Conservation (phyloP, 2,113 vertebrate genomes). For the Carollia perspicillata region DNA sequence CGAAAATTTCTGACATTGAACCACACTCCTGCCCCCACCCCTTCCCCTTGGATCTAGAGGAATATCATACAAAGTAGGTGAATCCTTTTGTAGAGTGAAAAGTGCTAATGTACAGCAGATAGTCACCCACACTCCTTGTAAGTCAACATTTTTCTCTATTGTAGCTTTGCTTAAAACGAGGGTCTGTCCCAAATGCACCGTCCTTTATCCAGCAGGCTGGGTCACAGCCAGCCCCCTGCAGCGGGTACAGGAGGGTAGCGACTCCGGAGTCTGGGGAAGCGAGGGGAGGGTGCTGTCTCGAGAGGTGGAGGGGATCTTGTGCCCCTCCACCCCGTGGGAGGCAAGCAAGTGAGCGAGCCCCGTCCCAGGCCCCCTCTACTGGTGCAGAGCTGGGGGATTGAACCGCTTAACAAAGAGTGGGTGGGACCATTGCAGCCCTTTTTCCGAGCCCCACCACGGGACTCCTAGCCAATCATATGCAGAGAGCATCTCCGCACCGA, state of each 20-base stretch:
- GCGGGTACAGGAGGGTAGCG: neutral
- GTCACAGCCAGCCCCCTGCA: neutral
- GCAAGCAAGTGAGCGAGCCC: neutral
- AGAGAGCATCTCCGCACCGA: neutral
- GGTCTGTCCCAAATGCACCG: neutral
- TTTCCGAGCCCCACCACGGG: neutral
- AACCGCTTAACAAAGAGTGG: neutral
- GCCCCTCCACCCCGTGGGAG: neutral
- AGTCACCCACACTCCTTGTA: conserved; percentile 41
- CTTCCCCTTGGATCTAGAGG: neutral
- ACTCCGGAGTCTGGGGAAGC: neutral
- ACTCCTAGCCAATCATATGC: conserved; percentile 33
- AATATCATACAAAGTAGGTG: neutral
- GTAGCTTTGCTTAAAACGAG: conserved; percentile 44
- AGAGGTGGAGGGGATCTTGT: neutral
- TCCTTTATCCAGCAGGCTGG: neutral
- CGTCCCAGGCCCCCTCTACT: neutral
- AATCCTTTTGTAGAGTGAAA: conserved; percentile 11
- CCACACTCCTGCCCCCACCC: neutral
- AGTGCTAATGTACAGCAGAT: conserved; percentile 33
- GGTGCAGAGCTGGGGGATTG: neutral
- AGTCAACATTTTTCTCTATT: neutral
- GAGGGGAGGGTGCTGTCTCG: neutral
- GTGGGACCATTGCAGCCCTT: neutral
- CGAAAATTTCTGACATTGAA: neutral